Conservation (phyloP, 2,113 vertebrate species). For the Neotoma lepida region DNA sequence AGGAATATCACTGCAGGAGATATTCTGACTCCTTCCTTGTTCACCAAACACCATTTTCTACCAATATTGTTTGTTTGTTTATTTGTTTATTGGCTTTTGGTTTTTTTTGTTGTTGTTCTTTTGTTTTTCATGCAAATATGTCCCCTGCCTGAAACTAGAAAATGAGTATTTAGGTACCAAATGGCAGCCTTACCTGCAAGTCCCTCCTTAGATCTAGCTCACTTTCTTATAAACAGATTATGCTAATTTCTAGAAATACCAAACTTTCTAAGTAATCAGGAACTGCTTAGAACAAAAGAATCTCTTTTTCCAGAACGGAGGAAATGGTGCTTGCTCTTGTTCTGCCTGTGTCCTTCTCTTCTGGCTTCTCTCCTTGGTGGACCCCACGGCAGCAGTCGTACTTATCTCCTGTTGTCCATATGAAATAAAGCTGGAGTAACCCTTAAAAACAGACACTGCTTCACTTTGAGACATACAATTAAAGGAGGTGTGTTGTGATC, state of each 20-base stretch:
- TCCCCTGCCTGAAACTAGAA: slow-evolving; percentile 43
- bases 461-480: slow-evolving; percentile 24
- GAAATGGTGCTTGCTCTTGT: slow-evolving; percentile 12
- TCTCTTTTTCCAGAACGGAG: not conserved
- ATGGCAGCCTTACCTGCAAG: slow-evolving; percentile 36
- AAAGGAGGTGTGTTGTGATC: not conserved
- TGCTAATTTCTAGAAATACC: slow-evolving; percentile 42
- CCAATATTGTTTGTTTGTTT: not conserved
- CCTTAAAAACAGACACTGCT: not conserved
- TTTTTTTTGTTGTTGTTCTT: not conserved
- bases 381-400: slow-evolving; percentile 14
- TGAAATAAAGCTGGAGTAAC: slow-evolving; percentile 11
- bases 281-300: slow-evolving; percentile 19
- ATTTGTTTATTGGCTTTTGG: not conserved
- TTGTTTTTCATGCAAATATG: slow-evolving; percentile 20
- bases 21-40: not conserved
- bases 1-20: slow-evolving; percentile 44
- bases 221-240: slow-evolving; percentile 62
- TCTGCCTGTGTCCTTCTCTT: not conserved
- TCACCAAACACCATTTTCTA: slow-evolving; percentile 17
- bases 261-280: slow-evolving; percentile 45
- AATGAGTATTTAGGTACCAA: slow-evolving; percentile 51
- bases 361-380: not conserved
- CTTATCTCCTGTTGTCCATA: slow-evolving; percentile 3
- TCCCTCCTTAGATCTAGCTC: slow-evolving; percentile 43